phyloP scores from a whole-genome alignment of 2,797 vertebrate genomes.

The Macrochelys suwanniensis region DNA sequence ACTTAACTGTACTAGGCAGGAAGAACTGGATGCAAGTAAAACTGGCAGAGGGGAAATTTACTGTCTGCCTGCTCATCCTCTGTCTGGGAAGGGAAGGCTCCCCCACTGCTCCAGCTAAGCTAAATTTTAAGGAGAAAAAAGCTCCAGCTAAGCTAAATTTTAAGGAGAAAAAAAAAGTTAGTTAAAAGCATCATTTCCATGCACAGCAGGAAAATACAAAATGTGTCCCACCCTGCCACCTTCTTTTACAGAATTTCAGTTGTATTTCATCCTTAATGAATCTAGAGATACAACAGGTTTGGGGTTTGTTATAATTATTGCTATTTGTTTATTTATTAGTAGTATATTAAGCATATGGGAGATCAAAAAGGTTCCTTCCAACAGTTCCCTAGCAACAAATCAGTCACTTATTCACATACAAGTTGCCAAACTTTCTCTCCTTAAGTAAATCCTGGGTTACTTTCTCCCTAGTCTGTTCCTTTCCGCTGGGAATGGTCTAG shows the following conservation, averaged over 20 bases:
- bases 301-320: conserved; percentile 83
- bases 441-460: not conserved
- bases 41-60: conserved; percentile 50
- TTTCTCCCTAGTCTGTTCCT: rapidly evolving
- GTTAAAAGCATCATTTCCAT: conserved; percentile 52
- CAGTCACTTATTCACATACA: conserved; percentile 40
- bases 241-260: conserved; percentile 73
- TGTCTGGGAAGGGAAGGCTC: conserved; percentile 67
- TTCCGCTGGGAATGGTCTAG: not conserved
- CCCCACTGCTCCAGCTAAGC: conserved; percentile 54
- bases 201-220: conserved; percentile 32
- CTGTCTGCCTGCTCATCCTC: conserved; percentile 44
- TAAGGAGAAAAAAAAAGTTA: conserved; percentile 41
- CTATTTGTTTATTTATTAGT: conserved; percentile 85
- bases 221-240: conserved; percentile 36
- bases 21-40: conserved; percentile 51
- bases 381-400: conserved; percentile 80
- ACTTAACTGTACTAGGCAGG: conserved; percentile 79
- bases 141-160: conserved; percentile 68
- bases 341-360: conserved; percentile 73
- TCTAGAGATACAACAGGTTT: conserved; percentile 80
- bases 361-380: conserved; percentile 78
- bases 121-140: conserved; percentile 65
- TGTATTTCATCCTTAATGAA: conserved; percentile 84
- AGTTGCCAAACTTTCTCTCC: not conserved